A percentile compares a stretch with the other conserved stretches of the same genome.
These are phyloP conservation scores for Pachydiplax longipennis DNA, from an alignment of 2,888 invertebrate species.

Conservation along the genomic window DNA sequence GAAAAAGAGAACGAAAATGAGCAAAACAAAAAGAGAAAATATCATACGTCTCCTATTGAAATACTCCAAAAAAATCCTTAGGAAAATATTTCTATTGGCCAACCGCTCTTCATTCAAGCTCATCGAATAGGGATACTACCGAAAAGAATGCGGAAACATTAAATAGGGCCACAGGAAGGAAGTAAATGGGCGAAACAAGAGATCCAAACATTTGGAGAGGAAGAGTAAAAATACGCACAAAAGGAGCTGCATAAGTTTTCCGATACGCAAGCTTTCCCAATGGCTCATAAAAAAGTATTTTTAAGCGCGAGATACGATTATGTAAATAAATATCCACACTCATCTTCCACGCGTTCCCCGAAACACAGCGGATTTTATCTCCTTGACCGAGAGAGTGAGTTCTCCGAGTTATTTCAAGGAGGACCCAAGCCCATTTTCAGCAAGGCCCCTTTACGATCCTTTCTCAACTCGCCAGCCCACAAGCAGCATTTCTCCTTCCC, in stretches of 20 bases:
- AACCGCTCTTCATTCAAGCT: too few relatives aligned
- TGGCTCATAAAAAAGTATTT: conserved; percentile 2
- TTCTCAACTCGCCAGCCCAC: conserved; percentile 28
- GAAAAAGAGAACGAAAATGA: too few relatives aligned
- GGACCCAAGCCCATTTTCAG: conserved; percentile 12
- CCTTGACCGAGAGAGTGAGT: not conserved
- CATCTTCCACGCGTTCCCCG: conserved; percentile 25
- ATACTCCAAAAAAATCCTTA: too few relatives aligned
- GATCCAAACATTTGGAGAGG: not conserved
- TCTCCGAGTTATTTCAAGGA: conserved; percentile 21
- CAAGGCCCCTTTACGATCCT: conserved; percentile 10
- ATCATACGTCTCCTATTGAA: too few relatives aligned
- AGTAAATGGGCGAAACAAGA: not conserved
- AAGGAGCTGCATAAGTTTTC: conserved; percentile 2
- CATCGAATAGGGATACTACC: too few relatives aligned
- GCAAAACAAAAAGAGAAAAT: too few relatives aligned
- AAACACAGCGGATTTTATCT: conserved; percentile 21
- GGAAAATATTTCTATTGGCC: too few relatives aligned
- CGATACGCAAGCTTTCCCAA: not conserved
- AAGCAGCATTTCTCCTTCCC: not conserved
- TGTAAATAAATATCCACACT: conserved; percentile 35
- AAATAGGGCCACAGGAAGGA: not conserved
- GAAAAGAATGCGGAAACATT: not conserved
- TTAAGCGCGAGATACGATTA: conserved; percentile 31
- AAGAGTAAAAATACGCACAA: not conserved